Evolutionary conservation across 2,113 vertebrate genomes (phyloP), one percentile per base, ranked within the genome.

Genomic region (Stercorarius parasiticus): DNA sequence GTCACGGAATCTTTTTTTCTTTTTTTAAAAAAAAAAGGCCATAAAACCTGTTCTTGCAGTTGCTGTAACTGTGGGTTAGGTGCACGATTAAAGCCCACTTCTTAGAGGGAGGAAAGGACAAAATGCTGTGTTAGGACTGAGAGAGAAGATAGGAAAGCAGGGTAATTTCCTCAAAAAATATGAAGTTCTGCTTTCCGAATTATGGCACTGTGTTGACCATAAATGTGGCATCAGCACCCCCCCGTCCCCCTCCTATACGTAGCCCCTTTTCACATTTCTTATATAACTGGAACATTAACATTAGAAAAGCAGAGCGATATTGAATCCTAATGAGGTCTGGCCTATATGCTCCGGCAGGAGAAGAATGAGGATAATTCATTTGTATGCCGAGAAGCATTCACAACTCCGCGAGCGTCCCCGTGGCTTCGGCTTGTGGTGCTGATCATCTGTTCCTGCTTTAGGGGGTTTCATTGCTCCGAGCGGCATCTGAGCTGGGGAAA

Each of bases 401-500:
- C 97, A 97, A 96, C 98, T 98, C 98, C 98, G 52, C 58, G 91
- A 97, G 86, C 97, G 98, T 98, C 98, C 98, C 99, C 32, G 96
- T 98, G 98, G 98, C 98, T 98, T 97, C 96, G 82, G 98, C 98
- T 98, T 98, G 95, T 93, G 98, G 98, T 98, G 98, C 98, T 97
- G 98, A 98, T 99, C 99, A 98, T 99, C 99, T 99, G 99, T 98
- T 98, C 98, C 97, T 98, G 93, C 98, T 98, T 97, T 98, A 97
- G 98, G 98, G 98, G 98, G 96, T 97, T 97, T 98, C 97, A 97
- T 95, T 93, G 95, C 98, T 97, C 95, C 6, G 90, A 97, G 90
- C 96, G 92, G 97, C 97, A 69, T 98, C 97, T 95, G 97, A 98
- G 96, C 96, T 87, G 96, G 96, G 93, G 87, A 97, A 78, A 95